A percentile compares a stretch with the other conserved stretches of the same genome.
These are phyloP conservation scores for Nothura maculosa DNA, from an alignment of 2,797 vertebrate species.

Conservation along the genomic window DNA sequence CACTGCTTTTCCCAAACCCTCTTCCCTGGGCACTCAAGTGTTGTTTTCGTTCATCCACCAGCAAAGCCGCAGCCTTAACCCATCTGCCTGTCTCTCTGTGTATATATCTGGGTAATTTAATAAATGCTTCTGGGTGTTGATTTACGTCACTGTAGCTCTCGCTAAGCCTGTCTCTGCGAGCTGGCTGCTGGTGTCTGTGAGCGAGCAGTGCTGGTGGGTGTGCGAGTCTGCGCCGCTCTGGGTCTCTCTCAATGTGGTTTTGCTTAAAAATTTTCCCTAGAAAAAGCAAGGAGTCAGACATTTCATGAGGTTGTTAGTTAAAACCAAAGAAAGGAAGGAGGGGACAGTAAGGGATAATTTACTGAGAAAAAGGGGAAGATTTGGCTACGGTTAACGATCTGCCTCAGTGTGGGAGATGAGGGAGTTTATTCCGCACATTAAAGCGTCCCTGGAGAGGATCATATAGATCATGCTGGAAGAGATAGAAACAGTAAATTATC, in stretches of 20 bases:
- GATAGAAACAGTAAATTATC: conserved; percentile 42
- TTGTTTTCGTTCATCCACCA: conserved; percentile 50
- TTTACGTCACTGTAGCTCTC: conserved; percentile 65
- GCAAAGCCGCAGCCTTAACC: conserved; percentile 9
- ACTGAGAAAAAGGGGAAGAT: conserved; percentile 25
- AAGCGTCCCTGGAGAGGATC: conserved; percentile 41
- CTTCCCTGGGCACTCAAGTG: conserved; percentile 34
- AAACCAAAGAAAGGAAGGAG: conserved; percentile 46
- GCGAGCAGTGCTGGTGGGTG: conserved; percentile 29
- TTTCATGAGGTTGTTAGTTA: conserved; percentile 38
- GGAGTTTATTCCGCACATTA: conserved; percentile 40
- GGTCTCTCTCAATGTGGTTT: conserved; percentile 57
- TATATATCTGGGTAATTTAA: conserved; percentile 66
- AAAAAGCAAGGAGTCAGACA: conserved; percentile 52
- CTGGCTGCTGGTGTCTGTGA: conserved; percentile 48
- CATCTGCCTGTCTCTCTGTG: conserved; percentile 56
- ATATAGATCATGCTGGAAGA: conserved; percentile 17
- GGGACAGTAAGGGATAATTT: conserved; percentile 50
- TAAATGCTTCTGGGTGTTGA: conserved; percentile 73
- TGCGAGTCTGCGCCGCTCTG: conserved; percentile 2
- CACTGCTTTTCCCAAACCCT: conserved; percentile 28
- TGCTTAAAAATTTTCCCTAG: conserved; percentile 59
- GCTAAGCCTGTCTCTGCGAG: conserved; percentile 55
- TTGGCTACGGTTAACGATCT: conserved; percentile 49
- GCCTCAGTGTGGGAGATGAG: conserved; percentile 19